phyloP scores from a whole-genome alignment of 2,888 invertebrate genomes.

The Hypolimnas misippus region DNA sequence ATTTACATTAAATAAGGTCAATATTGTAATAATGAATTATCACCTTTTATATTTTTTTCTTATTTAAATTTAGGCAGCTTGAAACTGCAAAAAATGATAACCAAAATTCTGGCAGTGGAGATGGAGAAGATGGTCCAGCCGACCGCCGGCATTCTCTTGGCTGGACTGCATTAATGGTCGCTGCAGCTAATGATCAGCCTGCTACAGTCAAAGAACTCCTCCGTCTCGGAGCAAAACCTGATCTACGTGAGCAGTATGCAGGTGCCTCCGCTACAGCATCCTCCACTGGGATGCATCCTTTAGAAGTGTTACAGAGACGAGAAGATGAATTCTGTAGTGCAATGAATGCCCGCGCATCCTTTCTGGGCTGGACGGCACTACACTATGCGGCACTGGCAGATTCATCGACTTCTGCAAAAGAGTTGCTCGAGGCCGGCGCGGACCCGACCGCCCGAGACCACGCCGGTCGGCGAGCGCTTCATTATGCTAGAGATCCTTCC shows the following conservation, averaged over 20 bases:
- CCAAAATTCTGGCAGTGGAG: slow-evolving; percentile 40
- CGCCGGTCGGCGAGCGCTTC: slow-evolving; percentile 89
- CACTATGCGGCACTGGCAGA: slow-evolving; percentile 94
- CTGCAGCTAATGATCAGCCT: slow-evolving; percentile 90
- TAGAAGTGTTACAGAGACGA: slow-evolving; percentile 88
- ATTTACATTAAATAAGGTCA: no score
- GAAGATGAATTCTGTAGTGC: slow-evolving; percentile 92
- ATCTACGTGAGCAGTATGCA: slow-evolving; percentile 89
- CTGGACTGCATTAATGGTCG: slow-evolving; percentile 94
- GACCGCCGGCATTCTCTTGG: slow-evolving; percentile 91
- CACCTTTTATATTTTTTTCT: background rate
- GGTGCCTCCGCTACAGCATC: slow-evolving; percentile 87
- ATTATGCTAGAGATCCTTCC: slow-evolving; percentile 88
- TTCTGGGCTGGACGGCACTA: slow-evolving; percentile 93
- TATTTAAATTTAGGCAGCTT: slow-evolving; percentile 55
- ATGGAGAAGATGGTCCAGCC: slow-evolving; percentile 77
- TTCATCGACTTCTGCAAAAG: slow-evolving; percentile 84
- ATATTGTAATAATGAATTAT: no score
- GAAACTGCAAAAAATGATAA: slow-evolving; percentile 50
- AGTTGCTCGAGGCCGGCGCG: slow-evolving; percentile 89
- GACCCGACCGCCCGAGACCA: slow-evolving; percentile 90
- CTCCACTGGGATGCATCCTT: slow-evolving; percentile 87
- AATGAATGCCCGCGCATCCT: slow-evolving; percentile 89
- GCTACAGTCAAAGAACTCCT: slow-evolving; percentile 85
- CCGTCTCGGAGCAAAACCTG: slow-evolving; percentile 91